phyloP scores from a whole-genome alignment of 2,797 vertebrate genomes.

The Fistularia commersonii region DNA sequence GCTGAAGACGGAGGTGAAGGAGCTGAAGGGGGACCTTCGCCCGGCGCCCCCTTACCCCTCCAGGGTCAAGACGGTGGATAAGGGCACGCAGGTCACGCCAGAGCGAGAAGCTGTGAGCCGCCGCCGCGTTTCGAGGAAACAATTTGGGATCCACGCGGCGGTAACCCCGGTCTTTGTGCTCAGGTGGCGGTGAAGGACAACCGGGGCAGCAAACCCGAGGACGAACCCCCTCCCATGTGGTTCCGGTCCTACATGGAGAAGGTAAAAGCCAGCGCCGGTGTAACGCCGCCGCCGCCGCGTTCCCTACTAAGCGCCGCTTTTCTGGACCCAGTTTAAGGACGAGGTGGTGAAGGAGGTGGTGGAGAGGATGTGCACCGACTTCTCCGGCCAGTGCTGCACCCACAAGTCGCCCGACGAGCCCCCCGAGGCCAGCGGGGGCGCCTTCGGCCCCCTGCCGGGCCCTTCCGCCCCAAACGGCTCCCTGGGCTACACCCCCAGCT shows the following conservation, averaged over 20 bases:
- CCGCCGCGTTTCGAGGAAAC: no score
- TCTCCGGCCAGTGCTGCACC: constrained; percentile 86
- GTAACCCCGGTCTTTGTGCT: constrained; percentile 14
- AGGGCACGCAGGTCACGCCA: constrained; percentile 78
- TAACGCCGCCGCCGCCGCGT: no score
- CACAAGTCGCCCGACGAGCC: constrained; percentile 69
- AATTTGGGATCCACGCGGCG: no score
- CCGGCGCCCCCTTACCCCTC: constrained; percentile 77
- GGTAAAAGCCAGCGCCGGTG: constrained; percentile 54
- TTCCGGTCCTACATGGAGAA: constrained; percentile 94
- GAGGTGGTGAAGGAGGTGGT: constrained; percentile 95
- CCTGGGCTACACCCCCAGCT: constrained; percentile 85
- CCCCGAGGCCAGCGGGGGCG: constrained; percentile 50
- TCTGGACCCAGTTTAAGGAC: constrained; percentile 84
- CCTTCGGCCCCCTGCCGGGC: constrained; percentile 46
- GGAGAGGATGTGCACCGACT: constrained; percentile 89
- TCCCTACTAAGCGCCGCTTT: neutral
- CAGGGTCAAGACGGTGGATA: constrained; percentile 80
- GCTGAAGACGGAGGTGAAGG: constrained; percentile 68
- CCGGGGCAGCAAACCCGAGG: constrained; percentile 72
- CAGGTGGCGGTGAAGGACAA: constrained; percentile 72
- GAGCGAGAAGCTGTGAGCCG: constrained; percentile 80
- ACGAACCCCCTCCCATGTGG: constrained; percentile 89
- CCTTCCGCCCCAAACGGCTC: constrained; percentile 63
- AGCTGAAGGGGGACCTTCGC: constrained; percentile 78